Evolutionary conservation across 2,888 invertebrate genomes (phyloP).

Genomic region (Odontothrips loti): DNA sequence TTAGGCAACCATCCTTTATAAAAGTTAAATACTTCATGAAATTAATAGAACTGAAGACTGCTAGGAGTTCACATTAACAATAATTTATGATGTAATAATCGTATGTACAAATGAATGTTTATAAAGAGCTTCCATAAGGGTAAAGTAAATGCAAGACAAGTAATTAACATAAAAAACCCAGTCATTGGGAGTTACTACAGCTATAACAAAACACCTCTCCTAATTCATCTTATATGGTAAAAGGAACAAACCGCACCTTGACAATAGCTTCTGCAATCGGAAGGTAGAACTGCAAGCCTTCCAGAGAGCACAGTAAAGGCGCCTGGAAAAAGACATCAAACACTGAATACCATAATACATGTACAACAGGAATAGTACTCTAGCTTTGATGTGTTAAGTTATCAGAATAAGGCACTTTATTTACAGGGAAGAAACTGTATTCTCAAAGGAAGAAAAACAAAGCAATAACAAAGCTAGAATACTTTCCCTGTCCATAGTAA

Average conservation of each 20-base stretch:
- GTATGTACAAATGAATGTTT: background rate
- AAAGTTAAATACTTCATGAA: background rate
- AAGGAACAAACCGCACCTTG: conserved; percentile 30
- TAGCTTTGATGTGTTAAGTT: background rate
- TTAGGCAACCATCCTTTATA: background rate
- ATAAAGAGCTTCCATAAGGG: too few relatives aligned
- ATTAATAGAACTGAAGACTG: background rate
- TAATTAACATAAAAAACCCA: too few relatives aligned
- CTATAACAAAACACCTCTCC: background rate
- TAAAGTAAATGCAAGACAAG: too few relatives aligned
- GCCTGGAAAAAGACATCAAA: conserved; percentile 32
- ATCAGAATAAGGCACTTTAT: background rate
- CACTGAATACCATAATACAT: background rate
- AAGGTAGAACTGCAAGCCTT: conserved; percentile 33
- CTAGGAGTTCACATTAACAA: too few relatives aligned
- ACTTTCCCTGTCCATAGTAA: background rate
- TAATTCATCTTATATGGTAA: background rate
- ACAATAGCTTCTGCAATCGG: conserved; percentile 28
- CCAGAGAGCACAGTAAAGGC: conserved; percentile 24
- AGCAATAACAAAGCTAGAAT: background rate
- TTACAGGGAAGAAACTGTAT: background rate
- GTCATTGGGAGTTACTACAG: too few relatives aligned
- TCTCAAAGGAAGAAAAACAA: background rate
- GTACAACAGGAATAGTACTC: background rate
- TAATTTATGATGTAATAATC: too few relatives aligned